Conservation (phyloP, 2,888 invertebrate genomes). For the Dyspetes luteomarginatus region DNA sequence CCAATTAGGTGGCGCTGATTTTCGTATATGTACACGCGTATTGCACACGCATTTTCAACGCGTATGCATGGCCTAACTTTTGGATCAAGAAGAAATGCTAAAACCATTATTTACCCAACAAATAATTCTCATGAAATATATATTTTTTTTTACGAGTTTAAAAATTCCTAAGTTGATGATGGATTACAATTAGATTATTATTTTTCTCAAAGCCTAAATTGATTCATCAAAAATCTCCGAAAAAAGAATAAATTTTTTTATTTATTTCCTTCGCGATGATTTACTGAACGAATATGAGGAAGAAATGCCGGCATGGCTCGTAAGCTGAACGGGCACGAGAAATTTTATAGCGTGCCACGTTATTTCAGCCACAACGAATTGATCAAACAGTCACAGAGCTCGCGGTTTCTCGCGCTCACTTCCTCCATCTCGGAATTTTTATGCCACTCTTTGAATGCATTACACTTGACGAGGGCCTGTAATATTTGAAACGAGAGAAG, state of each 20-base stretch:
- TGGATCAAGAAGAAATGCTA: no score
- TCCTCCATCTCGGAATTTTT: slow-evolving; percentile 40
- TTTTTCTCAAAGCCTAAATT: no score
- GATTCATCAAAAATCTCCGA: no score
- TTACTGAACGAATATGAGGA: neutral
- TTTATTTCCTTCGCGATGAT: neutral
- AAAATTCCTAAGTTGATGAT: no score
- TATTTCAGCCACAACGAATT: slow-evolving; percentile 63
- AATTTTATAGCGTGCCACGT: slow-evolving; percentile 55
- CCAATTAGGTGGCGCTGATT: no score
- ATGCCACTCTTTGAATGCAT: slow-evolving; percentile 52
- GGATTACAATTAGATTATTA: no score
- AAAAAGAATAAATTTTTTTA: neutral
- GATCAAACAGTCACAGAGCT: slow-evolving; percentile 65
- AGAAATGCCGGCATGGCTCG: slow-evolving; percentile 4
- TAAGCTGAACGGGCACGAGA: slow-evolving; percentile 29
- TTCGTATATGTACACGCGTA: no score
- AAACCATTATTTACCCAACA: no score
- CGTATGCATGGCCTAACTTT: no score
- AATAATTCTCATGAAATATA: no score
- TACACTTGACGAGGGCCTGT: neutral
- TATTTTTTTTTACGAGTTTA: no score
- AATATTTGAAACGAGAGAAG: slow-evolving; percentile 11
- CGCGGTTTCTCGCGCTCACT: slow-evolving; percentile 36
- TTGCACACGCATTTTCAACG: no score